Percentiles rank a stretch among this genome's conserved stretches.
These are phyloP conservation scores for Lamellibrachia columna DNA, from an alignment of 2,888 invertebrate genomes.

Conservation along the genomic window DNA sequence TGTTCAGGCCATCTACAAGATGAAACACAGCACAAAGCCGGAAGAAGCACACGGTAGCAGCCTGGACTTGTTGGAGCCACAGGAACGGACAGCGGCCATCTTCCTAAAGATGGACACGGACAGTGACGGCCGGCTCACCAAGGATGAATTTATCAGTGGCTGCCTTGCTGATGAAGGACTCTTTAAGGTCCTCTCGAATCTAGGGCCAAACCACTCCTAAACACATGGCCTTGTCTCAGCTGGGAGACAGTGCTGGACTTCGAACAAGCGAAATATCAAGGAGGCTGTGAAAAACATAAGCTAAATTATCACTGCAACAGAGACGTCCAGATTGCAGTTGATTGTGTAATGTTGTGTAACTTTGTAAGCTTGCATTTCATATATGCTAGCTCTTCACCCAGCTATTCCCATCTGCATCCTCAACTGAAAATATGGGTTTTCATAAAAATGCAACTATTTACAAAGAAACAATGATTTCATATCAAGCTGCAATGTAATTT, in stretches of 20 bases:
- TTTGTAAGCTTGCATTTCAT: too few species aligned
- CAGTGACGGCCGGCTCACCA: background rate
- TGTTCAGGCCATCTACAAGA: background rate
- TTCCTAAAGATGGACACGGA: constrained; percentile 21
- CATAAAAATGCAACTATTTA: background rate
- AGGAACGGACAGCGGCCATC: constrained; percentile 19
- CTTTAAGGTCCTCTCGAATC: background rate
- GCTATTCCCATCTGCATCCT: background rate
- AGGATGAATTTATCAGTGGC: constrained; percentile 14
- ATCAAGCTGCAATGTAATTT: background rate
- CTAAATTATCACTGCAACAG: background rate
- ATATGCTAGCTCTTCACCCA: too few species aligned
- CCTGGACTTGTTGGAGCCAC: constrained; percentile 16
- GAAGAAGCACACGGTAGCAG: background rate
- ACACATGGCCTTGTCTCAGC: background rate
- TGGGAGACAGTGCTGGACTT: background rate
- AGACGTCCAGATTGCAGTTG: background rate
- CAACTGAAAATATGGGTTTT: constrained; percentile 13
- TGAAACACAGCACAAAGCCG: background rate
- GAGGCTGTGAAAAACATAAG: too few species aligned
- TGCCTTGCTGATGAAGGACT: constrained; percentile 1
- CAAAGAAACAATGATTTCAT: background rate
- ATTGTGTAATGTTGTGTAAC: background rate
- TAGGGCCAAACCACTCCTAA: background rate
- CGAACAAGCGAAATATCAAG: background rate